phyloP scores from a whole-genome alignment of 2,888 invertebrate genomes.

The Pterobdella sp. region DNA sequence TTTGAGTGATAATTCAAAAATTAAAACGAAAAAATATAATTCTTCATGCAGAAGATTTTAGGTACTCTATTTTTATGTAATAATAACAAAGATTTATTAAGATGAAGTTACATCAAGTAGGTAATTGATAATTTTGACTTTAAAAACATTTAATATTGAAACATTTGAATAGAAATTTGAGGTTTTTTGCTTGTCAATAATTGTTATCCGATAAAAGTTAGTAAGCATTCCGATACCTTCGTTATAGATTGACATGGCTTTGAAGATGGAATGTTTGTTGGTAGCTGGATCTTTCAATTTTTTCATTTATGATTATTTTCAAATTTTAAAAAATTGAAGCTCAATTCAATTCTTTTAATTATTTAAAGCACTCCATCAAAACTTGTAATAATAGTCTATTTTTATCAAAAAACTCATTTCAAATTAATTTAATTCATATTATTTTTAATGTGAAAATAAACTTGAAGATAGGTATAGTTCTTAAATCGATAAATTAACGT shows the following conservation, averaged over 20 bases:
- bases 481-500: neutral
- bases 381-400: neutral
- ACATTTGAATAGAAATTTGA: neutral
- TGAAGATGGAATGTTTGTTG: conserved; percentile 1
- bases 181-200: neutral
- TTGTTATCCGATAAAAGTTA: too few relatives aligned
- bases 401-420: neutral
- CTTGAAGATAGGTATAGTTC: neutral
- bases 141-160: neutral
- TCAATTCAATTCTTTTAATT: too few relatives aligned
- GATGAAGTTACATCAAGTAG: neutral
- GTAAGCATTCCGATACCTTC: too few relatives aligned
- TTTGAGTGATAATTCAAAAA: too few relatives aligned
- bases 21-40: too few relatives aligned
- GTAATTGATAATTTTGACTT: neutral
- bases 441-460: conserved; percentile 6
- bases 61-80: too few relatives aligned
- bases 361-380: neutral
- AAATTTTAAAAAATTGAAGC: too few relatives aligned
- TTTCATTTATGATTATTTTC: too few relatives aligned
- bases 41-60: too few relatives aligned
- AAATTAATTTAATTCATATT: neutral
- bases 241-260: neutral
- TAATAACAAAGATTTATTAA: too few relatives aligned
- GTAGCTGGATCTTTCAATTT: conserved; percentile 12